phyloP scores from a whole-genome alignment of 1,140 invertebrate genomes.

The Drosophila tani region DNA sequence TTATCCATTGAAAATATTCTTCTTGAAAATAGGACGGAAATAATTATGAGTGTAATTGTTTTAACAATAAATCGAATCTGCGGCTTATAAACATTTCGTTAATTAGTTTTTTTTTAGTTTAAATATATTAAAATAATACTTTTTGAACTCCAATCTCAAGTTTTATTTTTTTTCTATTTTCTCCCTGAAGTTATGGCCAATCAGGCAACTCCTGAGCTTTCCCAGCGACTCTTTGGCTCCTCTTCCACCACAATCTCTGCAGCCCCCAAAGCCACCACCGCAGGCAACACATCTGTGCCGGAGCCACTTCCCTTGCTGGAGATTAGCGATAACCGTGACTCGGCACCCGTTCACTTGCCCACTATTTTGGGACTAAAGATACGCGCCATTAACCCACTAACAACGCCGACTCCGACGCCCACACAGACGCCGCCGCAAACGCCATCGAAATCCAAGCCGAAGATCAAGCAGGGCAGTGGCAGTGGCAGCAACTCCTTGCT shows the following conservation, averaged over 20 bases:
- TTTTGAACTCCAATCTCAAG: too few relatives aligned
- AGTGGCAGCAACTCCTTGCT: slow-evolving; percentile 75
- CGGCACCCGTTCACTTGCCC: slow-evolving; percentile 73
- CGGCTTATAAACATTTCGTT: too few relatives aligned
- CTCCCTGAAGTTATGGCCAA: slow-evolving; percentile 15
- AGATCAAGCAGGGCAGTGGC: slow-evolving; percentile 21
- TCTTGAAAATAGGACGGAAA: too few relatives aligned
- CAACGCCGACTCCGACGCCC: slow-evolving; percentile 17
- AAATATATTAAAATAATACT: too few relatives aligned
- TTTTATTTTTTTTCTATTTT: neutral
- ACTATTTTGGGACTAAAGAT: slow-evolving; percentile 75
- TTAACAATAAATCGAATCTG: too few relatives aligned
- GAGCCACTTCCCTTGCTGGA: slow-evolving; percentile 30
- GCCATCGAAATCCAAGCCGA: slow-evolving; percentile 25
- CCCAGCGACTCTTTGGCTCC: slow-evolving; percentile 75
- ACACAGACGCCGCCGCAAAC: slow-evolving; percentile 9
- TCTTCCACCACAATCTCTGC: slow-evolving; percentile 47
- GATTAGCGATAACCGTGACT: slow-evolving; percentile 22
- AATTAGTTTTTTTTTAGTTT: too few relatives aligned
- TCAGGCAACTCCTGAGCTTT: slow-evolving; percentile 70
- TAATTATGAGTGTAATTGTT: too few relatives aligned
- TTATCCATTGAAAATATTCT: too few relatives aligned
- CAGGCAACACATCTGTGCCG: neutral
- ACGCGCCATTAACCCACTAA: slow-evolving; percentile 52
- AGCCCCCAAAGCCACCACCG: slow-evolving; percentile 10